These are phyloP conservation scores for Argynnis bischoffii DNA, from an alignment of 2,888 invertebrate genomes.

Conservation along the genomic window DNA sequence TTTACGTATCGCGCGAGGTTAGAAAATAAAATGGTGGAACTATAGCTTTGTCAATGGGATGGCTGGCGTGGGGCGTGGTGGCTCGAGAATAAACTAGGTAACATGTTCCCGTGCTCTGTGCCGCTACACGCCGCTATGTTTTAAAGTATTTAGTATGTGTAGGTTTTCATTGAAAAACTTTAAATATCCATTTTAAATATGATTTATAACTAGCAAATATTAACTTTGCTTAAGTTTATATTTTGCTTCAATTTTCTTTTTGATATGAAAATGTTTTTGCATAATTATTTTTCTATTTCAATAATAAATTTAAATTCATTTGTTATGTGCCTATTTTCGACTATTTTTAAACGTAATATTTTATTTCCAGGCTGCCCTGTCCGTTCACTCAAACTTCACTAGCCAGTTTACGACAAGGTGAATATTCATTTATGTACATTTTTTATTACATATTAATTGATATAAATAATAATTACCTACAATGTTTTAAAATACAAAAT, in stretches of 20 bases:
- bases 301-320: not conserved
- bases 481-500: too few species aligned
- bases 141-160: not conserved
- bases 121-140: slow-evolving; percentile 7
- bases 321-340: not conserved
- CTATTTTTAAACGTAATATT: slow-evolving; percentile 45
- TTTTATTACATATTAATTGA: not conserved
- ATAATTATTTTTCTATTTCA: too few species aligned
- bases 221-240: too few species aligned
- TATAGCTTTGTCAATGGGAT: slow-evolving; percentile 62
- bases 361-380: slow-evolving; percentile 88
- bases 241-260: too few species aligned
- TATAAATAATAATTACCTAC: not conserved
- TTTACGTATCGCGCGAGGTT: slow-evolving; percentile 59
- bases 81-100: slow-evolving; percentile 62
- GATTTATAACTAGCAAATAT: too few species aligned
- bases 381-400: slow-evolving; percentile 90
- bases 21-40: slow-evolving; percentile 49
- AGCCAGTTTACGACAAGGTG: slow-evolving; percentile 90
- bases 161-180: too few species aligned
- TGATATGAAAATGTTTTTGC: too few species aligned
- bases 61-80: slow-evolving; percentile 52
- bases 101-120: slow-evolving; percentile 39
- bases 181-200: too few species aligned
- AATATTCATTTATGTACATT: slow-evolving; percentile 49